These are phyloP conservation scores for Sardina pilchardus DNA, from an alignment of 2,113 vertebrate genomes.

Conservation along the genomic window DNA sequence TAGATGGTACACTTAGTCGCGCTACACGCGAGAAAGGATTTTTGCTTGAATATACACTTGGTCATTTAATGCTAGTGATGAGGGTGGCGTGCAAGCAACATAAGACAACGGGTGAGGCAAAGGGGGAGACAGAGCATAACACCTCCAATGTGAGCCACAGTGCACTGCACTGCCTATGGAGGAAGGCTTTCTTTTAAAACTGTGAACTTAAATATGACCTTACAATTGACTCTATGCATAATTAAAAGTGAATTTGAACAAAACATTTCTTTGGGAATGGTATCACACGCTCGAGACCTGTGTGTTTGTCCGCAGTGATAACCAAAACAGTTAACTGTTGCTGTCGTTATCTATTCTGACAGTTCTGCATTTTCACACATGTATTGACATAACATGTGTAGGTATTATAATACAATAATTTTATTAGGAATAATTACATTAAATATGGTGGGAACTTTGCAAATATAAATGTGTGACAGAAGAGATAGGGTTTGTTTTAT, in stretches of 20 bases:
- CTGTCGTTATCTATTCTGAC: slow-evolving; percentile 13
- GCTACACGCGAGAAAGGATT: not conserved
- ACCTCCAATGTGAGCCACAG: slow-evolving; percentile 79
- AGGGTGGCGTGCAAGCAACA: slow-evolving; percentile 47
- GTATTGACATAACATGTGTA: not conserved
- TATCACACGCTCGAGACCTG: not conserved
- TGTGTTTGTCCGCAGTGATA: not conserved
- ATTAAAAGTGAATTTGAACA: slow-evolving; percentile 30
- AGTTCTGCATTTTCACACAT: not conserved
- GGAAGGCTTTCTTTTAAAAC: slow-evolving; percentile 70
- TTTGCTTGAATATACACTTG: slow-evolving; percentile 44
- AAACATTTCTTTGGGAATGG: not conserved
- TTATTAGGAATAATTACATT: not conserved
- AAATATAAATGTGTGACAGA: not conserved
- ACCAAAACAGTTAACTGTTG: slow-evolving; percentile 18
- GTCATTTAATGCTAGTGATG: slow-evolving; percentile 43
- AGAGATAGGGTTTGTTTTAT: not conserved
- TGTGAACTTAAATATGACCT: slow-evolving; percentile 62
- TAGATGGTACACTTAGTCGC: not conserved
- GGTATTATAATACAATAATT: not conserved
- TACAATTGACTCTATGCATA: not conserved
- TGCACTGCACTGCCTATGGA: slow-evolving; percentile 72
- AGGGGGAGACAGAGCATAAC: slow-evolving; percentile 70
- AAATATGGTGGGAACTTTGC: not conserved
- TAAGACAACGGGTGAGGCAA: slow-evolving; percentile 47